A percentile compares a stretch with the other conserved stretches of the same genome.
Conservation (phyloP, 2,888 invertebrate genomes). For the Lampropteryx suffumata region DNA sequence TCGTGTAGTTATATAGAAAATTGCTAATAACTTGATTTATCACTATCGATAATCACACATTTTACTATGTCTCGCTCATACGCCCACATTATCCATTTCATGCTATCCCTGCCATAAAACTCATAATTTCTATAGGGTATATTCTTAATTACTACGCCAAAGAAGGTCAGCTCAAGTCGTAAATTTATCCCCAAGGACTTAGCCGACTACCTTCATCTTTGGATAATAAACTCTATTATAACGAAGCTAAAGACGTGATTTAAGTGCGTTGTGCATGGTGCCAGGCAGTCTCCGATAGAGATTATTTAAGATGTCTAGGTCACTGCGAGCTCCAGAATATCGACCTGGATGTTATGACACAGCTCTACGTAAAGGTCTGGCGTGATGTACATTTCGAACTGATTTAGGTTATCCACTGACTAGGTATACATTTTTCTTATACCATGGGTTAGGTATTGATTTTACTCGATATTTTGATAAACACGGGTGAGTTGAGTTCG, state of each 20-base stretch:
- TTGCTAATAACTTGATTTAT: too few species aligned
- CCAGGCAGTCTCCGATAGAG: conserved; percentile 43
- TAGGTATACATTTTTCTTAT: too few species aligned
- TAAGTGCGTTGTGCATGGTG: conserved; percentile 28
- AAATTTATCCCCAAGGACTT: conserved; percentile 13
- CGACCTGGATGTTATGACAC: conserved; percentile 39
- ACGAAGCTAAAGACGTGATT: conserved; percentile 3
- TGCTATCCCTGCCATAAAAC: too few species aligned
- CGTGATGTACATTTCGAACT: background rate
- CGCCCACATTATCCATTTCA: too few species aligned
- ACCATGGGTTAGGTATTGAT: too few species aligned
- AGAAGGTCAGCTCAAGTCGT: conserved; percentile 14
- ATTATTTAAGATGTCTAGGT: conserved; percentile 51
- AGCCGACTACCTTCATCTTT: background rate
- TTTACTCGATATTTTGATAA: too few species aligned
- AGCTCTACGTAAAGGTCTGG: conserved; percentile 30
- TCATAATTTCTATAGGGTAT: too few species aligned
- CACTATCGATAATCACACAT: too few species aligned
- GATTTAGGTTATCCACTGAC: background rate
- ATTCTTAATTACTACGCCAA: background rate
- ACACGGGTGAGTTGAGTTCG: too few species aligned
- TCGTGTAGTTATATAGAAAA: too few species aligned
- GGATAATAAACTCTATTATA: conserved; percentile 4
- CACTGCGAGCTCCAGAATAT: conserved; percentile 45
- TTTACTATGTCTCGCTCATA: too few species aligned